A percentile compares a stretch with the other conserved stretches of the same genome.
Evolutionary conservation across 2,888 invertebrate genomes (phyloP).

Genomic region (Agonum fuliginosum): DNA sequence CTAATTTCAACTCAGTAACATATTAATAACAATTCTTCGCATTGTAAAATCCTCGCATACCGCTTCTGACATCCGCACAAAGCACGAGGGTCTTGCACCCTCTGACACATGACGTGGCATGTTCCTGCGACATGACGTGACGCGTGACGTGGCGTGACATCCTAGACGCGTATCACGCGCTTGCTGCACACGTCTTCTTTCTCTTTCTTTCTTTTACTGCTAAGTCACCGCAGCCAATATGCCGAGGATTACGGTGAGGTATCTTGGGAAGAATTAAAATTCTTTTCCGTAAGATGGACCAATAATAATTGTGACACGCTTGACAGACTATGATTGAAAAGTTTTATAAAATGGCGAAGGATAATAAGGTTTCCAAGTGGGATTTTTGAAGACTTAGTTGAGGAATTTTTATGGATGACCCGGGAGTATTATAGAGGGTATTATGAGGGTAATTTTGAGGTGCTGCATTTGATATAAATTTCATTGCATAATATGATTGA

Average conservation of each 20-base stretch:
- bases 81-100: neutral
- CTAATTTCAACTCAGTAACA: too few relatives aligned
- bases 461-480: too few relatives aligned
- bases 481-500: too few relatives aligned
- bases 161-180: conserved; percentile 23
- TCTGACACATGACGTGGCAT: conserved; percentile 3
- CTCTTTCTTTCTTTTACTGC: neutral
- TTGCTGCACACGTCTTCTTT: conserved; percentile 19
- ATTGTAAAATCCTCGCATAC: too few relatives aligned
- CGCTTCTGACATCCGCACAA: too few relatives aligned
- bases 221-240: neutral
- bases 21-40: too few relatives aligned
- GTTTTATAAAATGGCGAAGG: conserved; percentile 9
- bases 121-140: conserved; percentile 23
- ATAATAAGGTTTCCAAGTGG: conserved; percentile 25
- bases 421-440: too few relatives aligned
- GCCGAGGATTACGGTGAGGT: neutral
- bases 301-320: conserved; percentile 51
- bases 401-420: conserved; percentile 24
- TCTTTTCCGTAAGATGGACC: conserved; percentile 24
- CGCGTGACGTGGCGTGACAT: conserved; percentile 37
- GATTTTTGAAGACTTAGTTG: neutral
- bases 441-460: too few relatives aligned
- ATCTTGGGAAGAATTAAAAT: conserved; percentile 56
- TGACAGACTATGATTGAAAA: conserved; percentile 49